A percentile compares a stretch with the other conserved stretches of the same genome.
Conservation (phyloP, 2,113 vertebrate genomes). For the Protomyctophum bolini region DNA sequence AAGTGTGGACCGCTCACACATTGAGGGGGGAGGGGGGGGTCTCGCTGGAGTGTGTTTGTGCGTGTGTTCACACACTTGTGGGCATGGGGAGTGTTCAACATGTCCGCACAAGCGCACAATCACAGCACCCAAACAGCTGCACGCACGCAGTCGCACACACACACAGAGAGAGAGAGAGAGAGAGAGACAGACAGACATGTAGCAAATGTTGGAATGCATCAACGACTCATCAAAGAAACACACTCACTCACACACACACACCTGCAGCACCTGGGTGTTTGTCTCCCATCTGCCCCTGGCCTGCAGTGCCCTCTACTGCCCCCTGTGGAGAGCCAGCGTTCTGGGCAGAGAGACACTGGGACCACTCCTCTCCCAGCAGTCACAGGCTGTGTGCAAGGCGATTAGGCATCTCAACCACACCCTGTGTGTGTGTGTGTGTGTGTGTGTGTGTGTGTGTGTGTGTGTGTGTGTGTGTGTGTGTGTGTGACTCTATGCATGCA, state of each 20-base stretch:
- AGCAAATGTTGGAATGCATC: too few relatives aligned
- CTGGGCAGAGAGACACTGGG: neutral
- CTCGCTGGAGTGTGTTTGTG: conserved; percentile 75
- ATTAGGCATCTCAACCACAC: conserved; percentile 80
- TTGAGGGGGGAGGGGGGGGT: conserved; percentile 60
- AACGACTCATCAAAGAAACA: too few relatives aligned
- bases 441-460: too few relatives aligned
- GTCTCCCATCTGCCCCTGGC: conserved; percentile 92
- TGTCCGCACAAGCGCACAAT: too few relatives aligned
- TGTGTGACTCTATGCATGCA: conserved; percentile 52
- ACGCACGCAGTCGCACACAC: conserved; percentile 12
- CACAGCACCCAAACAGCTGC: too few relatives aligned
- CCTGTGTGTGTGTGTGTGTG: conserved; percentile 53
- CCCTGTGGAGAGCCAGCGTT: neutral
- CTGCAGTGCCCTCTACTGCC: neutral
- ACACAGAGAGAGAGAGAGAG: too few relatives aligned
- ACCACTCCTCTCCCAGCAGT: neutral
- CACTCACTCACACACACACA: conserved; percentile 21
- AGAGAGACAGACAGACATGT: too few relatives aligned
- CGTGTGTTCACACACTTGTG: too few relatives aligned
- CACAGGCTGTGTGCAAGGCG: conserved; percentile 52
- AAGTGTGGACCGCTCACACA: conserved; percentile 93
- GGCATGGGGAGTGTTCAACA: too few relatives aligned
- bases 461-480: too few relatives aligned
- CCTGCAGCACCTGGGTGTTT: conserved; percentile 74